These are phyloP conservation scores for Campoletis sonorensis DNA, from an alignment of 1,140 invertebrate genomes.

Conservation along the genomic window DNA sequence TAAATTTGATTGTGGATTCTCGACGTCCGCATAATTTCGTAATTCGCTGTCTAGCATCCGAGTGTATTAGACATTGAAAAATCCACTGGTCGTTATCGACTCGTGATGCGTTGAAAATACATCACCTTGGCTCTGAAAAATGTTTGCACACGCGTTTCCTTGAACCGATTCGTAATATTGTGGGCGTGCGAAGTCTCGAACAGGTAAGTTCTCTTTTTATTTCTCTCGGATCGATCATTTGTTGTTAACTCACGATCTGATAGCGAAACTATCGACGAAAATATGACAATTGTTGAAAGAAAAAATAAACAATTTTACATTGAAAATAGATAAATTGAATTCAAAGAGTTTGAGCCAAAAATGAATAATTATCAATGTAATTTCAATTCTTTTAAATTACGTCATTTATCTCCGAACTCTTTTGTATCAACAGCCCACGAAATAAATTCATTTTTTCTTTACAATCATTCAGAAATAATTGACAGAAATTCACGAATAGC, in stretches of 20 bases:
- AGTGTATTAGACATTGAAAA: background rate
- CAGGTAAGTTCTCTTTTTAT: slow-evolving; percentile 35
- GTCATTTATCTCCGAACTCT: too few species aligned
- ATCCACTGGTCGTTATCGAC: background rate
- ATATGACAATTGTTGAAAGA: too few species aligned
- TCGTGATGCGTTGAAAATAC: slow-evolving; percentile 53
- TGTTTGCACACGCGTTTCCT: slow-evolving; percentile 51
- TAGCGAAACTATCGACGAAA: too few species aligned
- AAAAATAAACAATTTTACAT: background rate
- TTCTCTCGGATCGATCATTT: background rate
- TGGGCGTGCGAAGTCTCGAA: background rate
- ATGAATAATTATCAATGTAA: too few species aligned
- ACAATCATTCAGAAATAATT: too few species aligned
- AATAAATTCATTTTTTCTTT: too few species aligned
- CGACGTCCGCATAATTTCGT: background rate
- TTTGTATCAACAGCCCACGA: too few species aligned
- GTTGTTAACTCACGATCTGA: too few species aligned
- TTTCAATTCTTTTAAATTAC: too few species aligned
- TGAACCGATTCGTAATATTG: slow-evolving; percentile 34
- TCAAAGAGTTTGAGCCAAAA: too few species aligned
- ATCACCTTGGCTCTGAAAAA: slow-evolving; percentile 53
- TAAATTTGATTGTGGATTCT: too few species aligned
- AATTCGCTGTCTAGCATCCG: background rate
- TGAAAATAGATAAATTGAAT: background rate
- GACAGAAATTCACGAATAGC: too few species aligned